Evolutionary conservation across 1,140 invertebrate genomes (phyloP), one percentile per base, ranked within the genome.

Genomic region (Orius laevigatus): DNA sequence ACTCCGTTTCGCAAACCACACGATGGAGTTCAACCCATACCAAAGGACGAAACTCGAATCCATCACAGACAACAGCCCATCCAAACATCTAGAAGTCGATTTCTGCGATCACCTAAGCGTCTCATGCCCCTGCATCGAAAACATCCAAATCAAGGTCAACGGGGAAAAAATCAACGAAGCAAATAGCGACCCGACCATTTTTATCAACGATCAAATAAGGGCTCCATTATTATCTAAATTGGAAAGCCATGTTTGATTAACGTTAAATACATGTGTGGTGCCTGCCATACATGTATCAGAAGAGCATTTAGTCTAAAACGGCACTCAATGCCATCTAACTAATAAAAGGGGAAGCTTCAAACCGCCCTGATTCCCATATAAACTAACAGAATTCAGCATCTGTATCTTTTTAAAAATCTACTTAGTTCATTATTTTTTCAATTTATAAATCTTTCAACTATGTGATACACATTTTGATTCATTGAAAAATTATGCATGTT

Each of bases 1-100:
- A 54, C 60, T 86, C 31, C 63, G 82, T 38, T 86, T 86, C 56
- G 81, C 81, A 1, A 76, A 75, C 1, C 76, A 76, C 56, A 69
- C 76, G 35, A 59, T 78, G 46, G 73, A 79, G 59, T 72, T 72
- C 47, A 71, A 71, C n/a, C 49, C 50, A 5, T 53, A 53, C 25
- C 33, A 50, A 9, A 54, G 50, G 20, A 71, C 70, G 44, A 60
- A 73, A 8, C 56, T 71, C 8, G 66, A 73, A 49, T 62, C 64
- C 0, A 69, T 70, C 16, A 53, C 57, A 3, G 68, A 72, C 50
- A 66, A 62, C 20, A 73, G 68, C 49, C 69, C 71, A 0, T 66
- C 65, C 41, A 70, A 70, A 31, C 53, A 55, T 18, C 16, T 42
- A 5, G 40, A 52, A 12, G 25, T 39, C 3, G 60, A 60, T 51